A percentile compares a stretch with the other conserved stretches of the same genome.
phyloP scores from a whole-genome alignment of 2,113 vertebrate species.

The Pterocles burchelli region DNA sequence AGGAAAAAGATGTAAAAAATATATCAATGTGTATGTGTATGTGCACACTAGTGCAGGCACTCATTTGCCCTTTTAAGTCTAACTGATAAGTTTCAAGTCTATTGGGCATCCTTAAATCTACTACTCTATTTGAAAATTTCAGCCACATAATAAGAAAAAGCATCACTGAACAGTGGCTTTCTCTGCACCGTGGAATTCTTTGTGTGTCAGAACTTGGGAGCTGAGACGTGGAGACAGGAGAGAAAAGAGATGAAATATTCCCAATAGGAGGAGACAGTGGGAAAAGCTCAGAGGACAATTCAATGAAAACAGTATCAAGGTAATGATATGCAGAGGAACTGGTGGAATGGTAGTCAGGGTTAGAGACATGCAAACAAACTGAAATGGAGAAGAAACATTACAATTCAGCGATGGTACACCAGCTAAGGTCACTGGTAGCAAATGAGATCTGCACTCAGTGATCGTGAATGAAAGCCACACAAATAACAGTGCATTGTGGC shows the following conservation, averaged over 20 bases:
- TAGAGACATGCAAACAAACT: neutral
- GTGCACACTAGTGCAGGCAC: neutral
- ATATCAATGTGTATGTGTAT: neutral
- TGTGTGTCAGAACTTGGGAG: neutral
- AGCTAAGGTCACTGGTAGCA: neutral
- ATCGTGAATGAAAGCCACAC: neutral
- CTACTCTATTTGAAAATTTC: neutral
- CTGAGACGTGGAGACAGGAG: neutral
- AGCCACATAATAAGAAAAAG: neutral
- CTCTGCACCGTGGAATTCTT: fast-evolving
- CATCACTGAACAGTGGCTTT: neutral
- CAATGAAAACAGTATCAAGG: neutral
- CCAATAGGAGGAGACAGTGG: neutral
- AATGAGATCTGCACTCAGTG: neutral
- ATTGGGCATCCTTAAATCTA: neutral
- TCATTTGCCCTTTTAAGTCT: neutral
- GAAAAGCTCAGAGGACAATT: neutral
- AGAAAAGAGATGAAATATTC: neutral
- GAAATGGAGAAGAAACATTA: neutral
- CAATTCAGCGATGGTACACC: neutral
- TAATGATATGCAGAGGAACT: neutral
- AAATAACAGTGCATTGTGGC: fast-evolving
- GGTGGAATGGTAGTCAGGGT: neutral
- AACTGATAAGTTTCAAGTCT: neutral
- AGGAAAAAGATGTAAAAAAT: neutral